Base-by-base conservation (phyloP, 2,888 invertebrate genomes). In the Dorcus hopei region DNA sequence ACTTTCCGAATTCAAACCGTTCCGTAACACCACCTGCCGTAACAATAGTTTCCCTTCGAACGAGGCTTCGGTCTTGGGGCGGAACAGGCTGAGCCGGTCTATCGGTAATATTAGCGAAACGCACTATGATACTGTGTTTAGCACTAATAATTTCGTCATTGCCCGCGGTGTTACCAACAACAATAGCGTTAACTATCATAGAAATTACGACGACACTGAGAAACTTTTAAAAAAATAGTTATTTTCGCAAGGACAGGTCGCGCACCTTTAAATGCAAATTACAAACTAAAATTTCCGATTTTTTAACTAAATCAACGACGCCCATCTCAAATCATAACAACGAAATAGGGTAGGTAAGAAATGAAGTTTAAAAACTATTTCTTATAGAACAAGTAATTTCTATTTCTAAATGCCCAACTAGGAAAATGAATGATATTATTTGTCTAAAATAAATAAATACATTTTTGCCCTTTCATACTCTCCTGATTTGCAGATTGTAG, bases 111-210 rank as follows among this genome's bases (percentile, higher is more conserved):
- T 80, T 59, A 72, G 72, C 54, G 77, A 78, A 56, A 72, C 76
- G 52, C 77, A 79, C 68, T 85, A 85, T 74, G 85, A 82, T 67
- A 81, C 85, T 6, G 82, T 84, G 49, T 84, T 78, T 69, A 74
- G 74, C 57, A 78, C 81, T 72, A 78, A 81, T 43, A 79, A 74
- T 63, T 79, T 77, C 64, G 74, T 78, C 52, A 78, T 79, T 47
- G 76, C 74, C n/a, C 74, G 74, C 59, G 77, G 78, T 47, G 70
- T 74, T 26, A 73, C 72, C 58, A 70, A 67, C 38, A 64, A 68
- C 58, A 72, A 73, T 59, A 72, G 73, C 8, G 68, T 74, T 39
- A 70, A 72, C 64, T 66, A 65, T 54, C 60, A 61, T 33, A 66
- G 60, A 57, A 67, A 67, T 45, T 65, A 57, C 52, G 55, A 65